A percentile compares a stretch with the other conserved stretches of the same genome.
phyloP scores from a whole-genome alignment of 2,113 vertebrate genomes.

The Pangasianodon gigas region DNA sequence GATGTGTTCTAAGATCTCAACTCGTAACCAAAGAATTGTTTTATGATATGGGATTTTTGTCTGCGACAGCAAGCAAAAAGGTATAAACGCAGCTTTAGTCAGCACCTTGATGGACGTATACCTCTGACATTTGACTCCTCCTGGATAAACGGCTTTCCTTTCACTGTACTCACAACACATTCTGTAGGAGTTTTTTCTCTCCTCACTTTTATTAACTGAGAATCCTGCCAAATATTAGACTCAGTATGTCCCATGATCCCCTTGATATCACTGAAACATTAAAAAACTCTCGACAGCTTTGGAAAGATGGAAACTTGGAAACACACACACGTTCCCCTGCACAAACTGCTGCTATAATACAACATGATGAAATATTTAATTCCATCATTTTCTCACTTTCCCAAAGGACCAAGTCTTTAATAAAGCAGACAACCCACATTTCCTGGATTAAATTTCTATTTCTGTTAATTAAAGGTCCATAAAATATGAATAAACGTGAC shows the following conservation, averaged over 20 bases:
- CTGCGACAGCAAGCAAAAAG: not conserved
- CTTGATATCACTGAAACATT: conserved; percentile 12
- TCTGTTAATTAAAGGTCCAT: conserved; percentile 7
- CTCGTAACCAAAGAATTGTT: not conserved
- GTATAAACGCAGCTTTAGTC: not conserved
- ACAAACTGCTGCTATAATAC: conserved; percentile 3
- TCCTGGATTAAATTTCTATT: not conserved
- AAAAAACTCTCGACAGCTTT: not conserved
- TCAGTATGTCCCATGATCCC: not conserved
- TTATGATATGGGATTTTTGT: not conserved
- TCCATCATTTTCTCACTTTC: not conserved
- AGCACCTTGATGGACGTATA: conserved; percentile 13
- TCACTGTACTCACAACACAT: conserved; percentile 4
- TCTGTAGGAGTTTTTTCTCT: not conserved
- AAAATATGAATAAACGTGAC: not conserved
- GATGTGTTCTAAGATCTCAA: not conserved
- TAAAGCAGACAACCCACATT: not conserved
- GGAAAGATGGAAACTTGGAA: not conserved
- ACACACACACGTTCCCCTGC: not conserved
- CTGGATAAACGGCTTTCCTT: conserved; percentile 38
- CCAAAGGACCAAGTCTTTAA: not conserved
- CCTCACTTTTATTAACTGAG: not conserved
- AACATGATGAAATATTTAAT: conserved; percentile 19
- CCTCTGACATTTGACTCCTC: conserved; percentile 42
- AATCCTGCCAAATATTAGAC: not conserved